These are phyloP conservation scores for Heloderma charlesbogerti DNA, from an alignment of 2,113 vertebrate species.

Conservation along the genomic window DNA sequence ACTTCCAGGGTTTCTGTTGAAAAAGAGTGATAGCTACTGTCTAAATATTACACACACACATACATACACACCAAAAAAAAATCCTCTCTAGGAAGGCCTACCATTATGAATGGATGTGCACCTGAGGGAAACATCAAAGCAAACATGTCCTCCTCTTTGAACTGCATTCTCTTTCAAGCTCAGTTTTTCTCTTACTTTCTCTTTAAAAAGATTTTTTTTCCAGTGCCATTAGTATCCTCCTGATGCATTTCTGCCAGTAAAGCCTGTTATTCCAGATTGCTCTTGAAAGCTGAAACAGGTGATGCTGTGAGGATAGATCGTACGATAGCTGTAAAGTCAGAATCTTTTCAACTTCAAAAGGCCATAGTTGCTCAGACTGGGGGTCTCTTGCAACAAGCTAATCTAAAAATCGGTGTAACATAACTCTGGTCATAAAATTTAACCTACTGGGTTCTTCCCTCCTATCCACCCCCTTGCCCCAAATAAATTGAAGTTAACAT, in stretches of 20 bases:
- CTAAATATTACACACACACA: slow-evolving; percentile 39
- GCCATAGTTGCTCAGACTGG: neutral
- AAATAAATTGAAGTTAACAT: neutral
- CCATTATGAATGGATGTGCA: slow-evolving; percentile 57
- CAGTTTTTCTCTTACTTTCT: slow-evolving; percentile 46
- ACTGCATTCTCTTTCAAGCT: slow-evolving; percentile 66
- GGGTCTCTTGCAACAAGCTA: neutral
- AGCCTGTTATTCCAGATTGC: slow-evolving; percentile 45
- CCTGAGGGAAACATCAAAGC: slow-evolving; percentile 67
- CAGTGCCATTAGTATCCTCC: slow-evolving; percentile 44
- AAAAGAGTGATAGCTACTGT: slow-evolving; percentile 34
- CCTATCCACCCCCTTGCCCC: no score
- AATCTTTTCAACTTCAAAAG: slow-evolving; percentile 29
- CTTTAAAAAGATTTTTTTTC: slow-evolving; percentile 43
- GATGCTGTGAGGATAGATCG: slow-evolving; percentile 22
- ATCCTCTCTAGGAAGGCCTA: slow-evolving; percentile 21
- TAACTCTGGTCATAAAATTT: neutral
- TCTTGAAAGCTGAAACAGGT: slow-evolving; percentile 26
- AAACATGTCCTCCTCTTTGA: slow-evolving; percentile 61
- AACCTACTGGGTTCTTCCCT: neutral
- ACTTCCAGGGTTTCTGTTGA: slow-evolving; percentile 32
- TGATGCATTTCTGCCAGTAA: slow-evolving; percentile 33
- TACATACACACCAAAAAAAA: slow-evolving; percentile 26
- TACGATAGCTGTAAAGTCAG: neutral
- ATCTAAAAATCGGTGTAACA: neutral